Percentiles rank a stretch among this genome's conserved stretches.
phyloP scores from a whole-genome alignment of 1,140 invertebrate species.

The Megalonaias nervosa region DNA sequence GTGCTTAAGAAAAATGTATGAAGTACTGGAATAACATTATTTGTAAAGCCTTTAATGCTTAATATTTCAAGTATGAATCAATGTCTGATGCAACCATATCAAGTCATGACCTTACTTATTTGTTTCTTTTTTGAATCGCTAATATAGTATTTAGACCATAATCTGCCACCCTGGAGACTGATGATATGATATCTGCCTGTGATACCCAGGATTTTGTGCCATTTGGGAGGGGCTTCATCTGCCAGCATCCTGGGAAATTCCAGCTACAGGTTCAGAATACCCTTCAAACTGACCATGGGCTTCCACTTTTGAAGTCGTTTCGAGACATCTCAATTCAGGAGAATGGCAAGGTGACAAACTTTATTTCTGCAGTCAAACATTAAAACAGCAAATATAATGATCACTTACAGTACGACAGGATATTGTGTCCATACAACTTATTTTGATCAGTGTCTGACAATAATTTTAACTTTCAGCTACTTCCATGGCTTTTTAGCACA shows the following conservation, averaged over 20 bases:
- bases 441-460: too few relatives aligned
- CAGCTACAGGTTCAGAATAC: slow-evolving; percentile 58
- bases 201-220: slow-evolving; percentile 87
- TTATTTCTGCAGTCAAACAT: too few relatives aligned
- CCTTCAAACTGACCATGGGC: slow-evolving; percentile 55
- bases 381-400: background rate
- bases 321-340: slow-evolving; percentile 68
- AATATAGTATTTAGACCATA: slow-evolving; percentile 5
- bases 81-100: too few relatives aligned
- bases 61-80: too few relatives aligned
- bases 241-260: slow-evolving; percentile 82
- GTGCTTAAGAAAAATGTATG: too few relatives aligned
- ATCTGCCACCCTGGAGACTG: slow-evolving; percentile 64
- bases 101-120: too few relatives aligned
- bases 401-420: background rate
- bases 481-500: too few relatives aligned
- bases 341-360: slow-evolving; percentile 45
- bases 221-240: slow-evolving; percentile 85
- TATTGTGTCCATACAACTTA: too few relatives aligned
- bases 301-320: slow-evolving; percentile 69
- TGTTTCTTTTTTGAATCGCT: too few relatives aligned
- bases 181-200: slow-evolving; percentile 71
- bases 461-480: too few relatives aligned
- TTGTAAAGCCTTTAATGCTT: too few relatives aligned
- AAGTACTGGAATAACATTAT: too few relatives aligned